A percentile compares a stretch with the other conserved stretches of the same genome.
These are phyloP conservation scores for Syngnathoides biaculeatus DNA, from an alignment of 2,113 vertebrate genomes.

Conservation along the genomic window DNA sequence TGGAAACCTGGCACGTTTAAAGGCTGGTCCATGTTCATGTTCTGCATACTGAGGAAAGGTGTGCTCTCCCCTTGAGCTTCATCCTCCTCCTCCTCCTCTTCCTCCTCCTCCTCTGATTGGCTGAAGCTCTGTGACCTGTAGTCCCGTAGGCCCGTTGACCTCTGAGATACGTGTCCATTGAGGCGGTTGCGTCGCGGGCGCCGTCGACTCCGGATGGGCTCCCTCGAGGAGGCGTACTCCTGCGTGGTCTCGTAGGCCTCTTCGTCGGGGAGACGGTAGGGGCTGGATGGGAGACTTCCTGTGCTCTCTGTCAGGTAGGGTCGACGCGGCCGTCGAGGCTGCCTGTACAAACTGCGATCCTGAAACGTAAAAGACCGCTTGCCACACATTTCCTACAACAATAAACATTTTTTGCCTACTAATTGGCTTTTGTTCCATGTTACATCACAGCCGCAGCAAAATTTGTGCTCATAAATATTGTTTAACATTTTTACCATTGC, in stretches of 20 bases:
- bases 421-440: no score
- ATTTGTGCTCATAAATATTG: no score
- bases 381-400: background rate
- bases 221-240: slow-evolving; percentile 87
- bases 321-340: slow-evolving; percentile 75
- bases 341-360: slow-evolving; percentile 84
- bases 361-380: slow-evolving; percentile 40
- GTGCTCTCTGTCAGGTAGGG: slow-evolving; percentile 85
- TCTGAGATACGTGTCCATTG: slow-evolving; percentile 87
- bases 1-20: slow-evolving; percentile 75
- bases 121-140: slow-evolving; percentile 91
- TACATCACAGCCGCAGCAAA: no score
- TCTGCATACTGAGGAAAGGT: slow-evolving; percentile 92
- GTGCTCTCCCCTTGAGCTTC: slow-evolving; percentile 85
- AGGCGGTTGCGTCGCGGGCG: slow-evolving; percentile 87
- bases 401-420: background rate
- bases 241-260: slow-evolving; percentile 97
- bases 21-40: slow-evolving; percentile 76
- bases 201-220: slow-evolving; percentile 78
- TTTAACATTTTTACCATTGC: no score
- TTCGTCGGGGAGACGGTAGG: slow-evolving; percentile 87
- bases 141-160: slow-evolving; percentile 79
- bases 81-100: slow-evolving; percentile 73
- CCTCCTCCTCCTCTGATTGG: slow-evolving; percentile 85
- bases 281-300: slow-evolving; percentile 92